Conservation (phyloP, 2,113 vertebrate genomes). For the Sander lucioperca region DNA sequence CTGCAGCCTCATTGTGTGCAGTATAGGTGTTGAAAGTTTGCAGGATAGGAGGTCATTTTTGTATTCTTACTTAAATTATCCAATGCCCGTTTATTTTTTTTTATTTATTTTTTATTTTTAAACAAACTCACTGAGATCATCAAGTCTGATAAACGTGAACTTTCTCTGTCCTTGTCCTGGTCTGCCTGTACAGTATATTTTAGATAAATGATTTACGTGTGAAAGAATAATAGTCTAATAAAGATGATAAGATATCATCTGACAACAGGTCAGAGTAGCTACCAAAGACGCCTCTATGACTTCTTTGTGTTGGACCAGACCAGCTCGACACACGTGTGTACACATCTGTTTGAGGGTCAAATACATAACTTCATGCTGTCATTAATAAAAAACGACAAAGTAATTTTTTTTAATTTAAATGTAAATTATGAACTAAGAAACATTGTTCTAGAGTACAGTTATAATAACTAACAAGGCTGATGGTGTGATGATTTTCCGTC, state of each 20-base stretch:
- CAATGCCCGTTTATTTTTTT: too few relatives aligned
- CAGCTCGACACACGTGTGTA: background rate
- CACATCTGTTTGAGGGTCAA: background rate
- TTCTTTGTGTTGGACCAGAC: background rate
- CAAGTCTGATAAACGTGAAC: background rate
- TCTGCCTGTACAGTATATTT: background rate
- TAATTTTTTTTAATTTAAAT: conserved; percentile 17
- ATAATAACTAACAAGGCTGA: conserved; percentile 15
- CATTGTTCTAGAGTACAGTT: background rate
- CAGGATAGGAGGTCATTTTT: too few relatives aligned
- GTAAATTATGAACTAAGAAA: conserved; percentile 19
- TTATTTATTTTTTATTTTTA: too few relatives aligned
- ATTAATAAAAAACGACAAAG: conserved; percentile 38
- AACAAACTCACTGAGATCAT: background rate
- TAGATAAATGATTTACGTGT: conserved; percentile 32
- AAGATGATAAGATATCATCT: conserved; percentile 5
- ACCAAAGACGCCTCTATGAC: background rate
- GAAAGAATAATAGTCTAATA: conserved; percentile 2
- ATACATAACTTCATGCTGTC: background rate
- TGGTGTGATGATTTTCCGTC: conserved; percentile 3
- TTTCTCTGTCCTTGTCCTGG: conserved; percentile 10
- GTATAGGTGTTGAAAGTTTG: too few relatives aligned
- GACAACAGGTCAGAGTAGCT: background rate
- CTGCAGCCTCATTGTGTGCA: background rate
- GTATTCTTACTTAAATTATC: background rate